Percentiles rank a stretch among this genome's conserved stretches.
phyloP scores from a whole-genome alignment of 2,888 invertebrate species.

The Nephrotoma appendiculata region DNA sequence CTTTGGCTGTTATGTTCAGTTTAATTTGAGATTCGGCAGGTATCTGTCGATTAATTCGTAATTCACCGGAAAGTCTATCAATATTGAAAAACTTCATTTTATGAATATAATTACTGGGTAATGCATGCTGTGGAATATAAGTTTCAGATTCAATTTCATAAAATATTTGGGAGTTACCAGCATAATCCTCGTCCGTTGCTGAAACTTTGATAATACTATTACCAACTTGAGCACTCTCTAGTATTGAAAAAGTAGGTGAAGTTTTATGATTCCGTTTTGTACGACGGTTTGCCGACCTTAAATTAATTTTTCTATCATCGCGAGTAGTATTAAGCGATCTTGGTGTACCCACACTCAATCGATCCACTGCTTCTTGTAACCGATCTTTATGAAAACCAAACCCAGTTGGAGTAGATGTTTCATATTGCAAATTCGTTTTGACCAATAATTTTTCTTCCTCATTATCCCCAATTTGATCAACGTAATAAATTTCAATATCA shows the following conservation, averaged over 20 bases:
- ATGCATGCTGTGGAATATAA: slow-evolving; percentile 35
- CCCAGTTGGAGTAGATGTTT: background rate
- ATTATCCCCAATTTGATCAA: slow-evolving; percentile 20
- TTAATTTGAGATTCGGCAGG: slow-evolving; percentile 62
- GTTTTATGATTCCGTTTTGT: background rate
- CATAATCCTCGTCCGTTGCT: slow-evolving; percentile 59
- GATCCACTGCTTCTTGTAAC: background rate
- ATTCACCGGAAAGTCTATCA: slow-evolving; percentile 59
- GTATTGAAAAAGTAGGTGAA: slow-evolving; percentile 47
- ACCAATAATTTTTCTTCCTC: background rate
- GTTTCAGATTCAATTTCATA: slow-evolving; percentile 57
- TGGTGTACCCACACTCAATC: slow-evolving; percentile 21
- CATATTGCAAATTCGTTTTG: slow-evolving; percentile 14
- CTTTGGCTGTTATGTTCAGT: slow-evolving; percentile 60
- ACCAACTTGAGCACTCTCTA: slow-evolving; percentile 58
- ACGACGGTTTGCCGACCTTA: background rate
- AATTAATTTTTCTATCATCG: background rate
- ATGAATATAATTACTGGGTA: slow-evolving; percentile 31
- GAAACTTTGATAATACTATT: slow-evolving; percentile 50
- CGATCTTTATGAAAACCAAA: background rate
- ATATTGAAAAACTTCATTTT: slow-evolving; percentile 52
- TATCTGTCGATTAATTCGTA: slow-evolving; percentile 53
- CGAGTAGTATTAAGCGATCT: slow-evolving; percentile 11
- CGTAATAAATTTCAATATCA: slow-evolving; percentile 35
- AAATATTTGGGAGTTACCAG: slow-evolving; percentile 51